These are phyloP conservation scores for Rhagophthalmus giganteus DNA, from an alignment of 2,888 invertebrate species.

Conservation along the genomic window DNA sequence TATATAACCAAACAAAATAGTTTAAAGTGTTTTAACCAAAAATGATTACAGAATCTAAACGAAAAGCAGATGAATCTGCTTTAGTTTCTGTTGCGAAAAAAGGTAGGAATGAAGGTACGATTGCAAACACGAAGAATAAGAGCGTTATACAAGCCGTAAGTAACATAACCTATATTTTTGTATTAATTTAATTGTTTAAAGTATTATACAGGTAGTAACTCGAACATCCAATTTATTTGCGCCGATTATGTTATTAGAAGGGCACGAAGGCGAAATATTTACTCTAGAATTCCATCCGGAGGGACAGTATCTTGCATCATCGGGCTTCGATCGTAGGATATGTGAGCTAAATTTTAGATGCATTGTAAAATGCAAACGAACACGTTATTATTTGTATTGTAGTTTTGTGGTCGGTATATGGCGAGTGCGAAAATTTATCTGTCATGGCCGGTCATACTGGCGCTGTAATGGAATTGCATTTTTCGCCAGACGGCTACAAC, in stretches of 20 bases:
- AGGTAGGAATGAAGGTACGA: slow-evolving; percentile 72
- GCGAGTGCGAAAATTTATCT: slow-evolving; percentile 96
- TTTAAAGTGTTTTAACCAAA: slow-evolving; percentile 3
- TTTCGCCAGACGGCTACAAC: slow-evolving; percentile 80
- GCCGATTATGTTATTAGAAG: slow-evolving; percentile 94
- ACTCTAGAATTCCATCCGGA: slow-evolving; percentile 93
- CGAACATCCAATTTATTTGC: slow-evolving; percentile 87
- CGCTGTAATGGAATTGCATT: slow-evolving; percentile 90
- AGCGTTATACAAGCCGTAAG: slow-evolving; percentile 75
- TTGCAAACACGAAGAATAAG: slow-evolving; percentile 72
- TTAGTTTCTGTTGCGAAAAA: slow-evolving; percentile 67
- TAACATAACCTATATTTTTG: slow-evolving; percentile 20
- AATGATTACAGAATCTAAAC: slow-evolving; percentile 60
- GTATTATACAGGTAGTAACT: slow-evolving; percentile 19
- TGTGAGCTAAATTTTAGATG: too few species aligned
- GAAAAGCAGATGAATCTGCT: slow-evolving; percentile 66
- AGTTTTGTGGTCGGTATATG: slow-evolving; percentile 96
- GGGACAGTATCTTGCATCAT: slow-evolving; percentile 90
- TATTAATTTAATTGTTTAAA: slow-evolving; percentile 7
- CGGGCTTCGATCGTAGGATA: slow-evolving; percentile 93
- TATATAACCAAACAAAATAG: neutral
- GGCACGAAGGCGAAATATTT: slow-evolving; percentile 96
- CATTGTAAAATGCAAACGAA: too few species aligned
- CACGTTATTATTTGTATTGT: slow-evolving; percentile 47
- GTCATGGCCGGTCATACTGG: slow-evolving; percentile 94